Base-by-base conservation (phyloP, 2,797 vertebrate genomes). In the Eulemur coronatus region DNA sequence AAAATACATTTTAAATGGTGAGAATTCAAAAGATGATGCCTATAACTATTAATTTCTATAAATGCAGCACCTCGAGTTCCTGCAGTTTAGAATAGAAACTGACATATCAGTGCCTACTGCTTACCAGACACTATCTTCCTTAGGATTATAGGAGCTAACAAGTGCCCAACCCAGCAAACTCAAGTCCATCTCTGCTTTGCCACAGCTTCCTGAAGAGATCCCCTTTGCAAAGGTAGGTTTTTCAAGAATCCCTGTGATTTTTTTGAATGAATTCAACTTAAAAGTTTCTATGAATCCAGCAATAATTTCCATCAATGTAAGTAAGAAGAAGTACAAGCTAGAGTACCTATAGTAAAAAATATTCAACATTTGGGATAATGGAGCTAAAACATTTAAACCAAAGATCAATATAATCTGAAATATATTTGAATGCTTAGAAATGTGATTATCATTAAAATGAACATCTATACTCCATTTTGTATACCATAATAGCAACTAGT, bases 341-440 rank as follows among this genome's bases (percentile, higher is more conserved):
- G 30, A 81, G 20, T 57, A 63, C 14, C 24, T 65, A 38, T 38
- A 59, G 18, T 24, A 3, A 87, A 96, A 92, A 80, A 78, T 75
- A 92, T 78, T 80, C 93, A 84, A 92, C 18, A 63, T 95, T 38
- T 95, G 84, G 73, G 8, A 1, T 7, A 78, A 95, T 4, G 69
- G 33, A 22, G 18, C 43, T 89, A 91, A 97, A 92, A 91, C 8
- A 69, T 20, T 80, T 72, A 28, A 88, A 94, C 93, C 7, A 84
- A 94, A 84, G 33, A 78, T 72, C 5, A 84, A 30, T 67, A 8
- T 13, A 61, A 61, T 82, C 20, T 96, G 57, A 88, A 92, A 84
- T 70, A 73, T 18, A 95, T 95, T 48, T 84, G 35, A 79, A 93
- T 84, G n/a, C n/a, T 95, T 94, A 43, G 46, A 96, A 92, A 85